Evolutionary conservation across 2,888 invertebrate genomes (phyloP).

Genomic region (Agonopterix alstromeriana): DNA sequence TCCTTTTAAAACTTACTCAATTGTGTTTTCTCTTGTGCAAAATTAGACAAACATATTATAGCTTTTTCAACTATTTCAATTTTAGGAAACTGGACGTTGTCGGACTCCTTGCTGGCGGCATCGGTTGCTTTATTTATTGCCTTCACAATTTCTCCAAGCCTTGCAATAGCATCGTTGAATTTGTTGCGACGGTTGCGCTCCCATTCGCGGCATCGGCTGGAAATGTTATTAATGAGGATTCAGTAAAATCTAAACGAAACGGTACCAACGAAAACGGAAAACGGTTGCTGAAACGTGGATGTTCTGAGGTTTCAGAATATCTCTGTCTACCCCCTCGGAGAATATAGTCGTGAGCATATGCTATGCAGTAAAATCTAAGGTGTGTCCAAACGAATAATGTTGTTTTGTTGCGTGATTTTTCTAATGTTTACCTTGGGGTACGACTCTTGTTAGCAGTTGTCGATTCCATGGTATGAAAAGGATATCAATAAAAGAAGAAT

Average conservation of each 20-base stretch:
- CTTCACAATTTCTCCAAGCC: slow-evolving; percentile 56
- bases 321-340: no score
- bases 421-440: slow-evolving; percentile 35
- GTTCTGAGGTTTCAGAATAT: no score
- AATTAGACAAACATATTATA: slow-evolving; percentile 49
- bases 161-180: slow-evolving; percentile 72
- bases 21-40: slow-evolving; percentile 49
- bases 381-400: background rate
- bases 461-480: slow-evolving; percentile 29
- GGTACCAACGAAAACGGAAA: no score
- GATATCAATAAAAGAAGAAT: background rate
- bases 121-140: slow-evolving; percentile 37
- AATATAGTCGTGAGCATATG: no score
- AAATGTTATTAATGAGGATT: slow-evolving; percentile 14
- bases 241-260: no score
- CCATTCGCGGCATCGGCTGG: slow-evolving; percentile 81
- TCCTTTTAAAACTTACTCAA: slow-evolving; percentile 46
- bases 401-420: background rate
- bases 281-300: no score
- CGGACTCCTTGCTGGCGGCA: slow-evolving; percentile 29
- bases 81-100: slow-evolving; percentile 58
- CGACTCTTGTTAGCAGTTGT: slow-evolving; percentile 32
- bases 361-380: no score
- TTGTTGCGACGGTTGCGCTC: slow-evolving; percentile 81
- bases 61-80: slow-evolving; percentile 66